Evolutionary conservation across 2,797 vertebrate species (phyloP).

Genomic region (Chelidonichthys spinosus): DNA sequence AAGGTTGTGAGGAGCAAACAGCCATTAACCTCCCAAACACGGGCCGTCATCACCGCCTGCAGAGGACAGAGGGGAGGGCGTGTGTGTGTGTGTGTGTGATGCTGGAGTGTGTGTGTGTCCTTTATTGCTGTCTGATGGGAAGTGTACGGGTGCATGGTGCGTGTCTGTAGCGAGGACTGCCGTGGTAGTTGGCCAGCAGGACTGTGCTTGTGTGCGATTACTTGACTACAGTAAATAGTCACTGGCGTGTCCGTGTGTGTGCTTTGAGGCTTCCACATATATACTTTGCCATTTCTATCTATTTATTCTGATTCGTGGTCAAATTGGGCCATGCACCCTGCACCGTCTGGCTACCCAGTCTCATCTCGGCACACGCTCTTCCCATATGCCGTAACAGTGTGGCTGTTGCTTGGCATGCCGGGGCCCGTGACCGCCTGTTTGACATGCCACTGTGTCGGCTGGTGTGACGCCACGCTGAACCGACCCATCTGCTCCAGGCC

Average conservation of each 20-base stretch:
- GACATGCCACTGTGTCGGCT: slow-evolving; percentile 68
- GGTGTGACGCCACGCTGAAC: slow-evolving; percentile 75
- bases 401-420: slow-evolving; percentile 48
- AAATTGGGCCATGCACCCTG: slow-evolving; percentile 21
- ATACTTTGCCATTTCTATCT: slow-evolving; percentile 11
- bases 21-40: slow-evolving; percentile 80
- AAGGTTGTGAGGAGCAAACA: slow-evolving; percentile 79
- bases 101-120: slow-evolving; percentile 24
- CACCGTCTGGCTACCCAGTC: slow-evolving; percentile 35
- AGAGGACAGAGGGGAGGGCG: slow-evolving; percentile 43
- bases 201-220: no score
- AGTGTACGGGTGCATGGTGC: slow-evolving; percentile 3
- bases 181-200: not conserved
- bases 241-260: slow-evolving; percentile 1
- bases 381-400: slow-evolving; percentile 64
- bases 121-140: slow-evolving; percentile 47
- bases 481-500: slow-evolving; percentile 71
- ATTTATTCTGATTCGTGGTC: slow-evolving; percentile 37
- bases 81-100: slow-evolving; percentile 23
- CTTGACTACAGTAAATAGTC: slow-evolving; percentile 43
- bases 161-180: slow-evolving; percentile 16
- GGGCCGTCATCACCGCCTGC: slow-evolving; percentile 63
- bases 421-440: slow-evolving; percentile 64
- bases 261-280: slow-evolving; percentile 13
- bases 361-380: slow-evolving; percentile 42